These are phyloP conservation scores for Dermolepida albohirtum DNA, from an alignment of 2,888 invertebrate species.

Conservation along the genomic window DNA sequence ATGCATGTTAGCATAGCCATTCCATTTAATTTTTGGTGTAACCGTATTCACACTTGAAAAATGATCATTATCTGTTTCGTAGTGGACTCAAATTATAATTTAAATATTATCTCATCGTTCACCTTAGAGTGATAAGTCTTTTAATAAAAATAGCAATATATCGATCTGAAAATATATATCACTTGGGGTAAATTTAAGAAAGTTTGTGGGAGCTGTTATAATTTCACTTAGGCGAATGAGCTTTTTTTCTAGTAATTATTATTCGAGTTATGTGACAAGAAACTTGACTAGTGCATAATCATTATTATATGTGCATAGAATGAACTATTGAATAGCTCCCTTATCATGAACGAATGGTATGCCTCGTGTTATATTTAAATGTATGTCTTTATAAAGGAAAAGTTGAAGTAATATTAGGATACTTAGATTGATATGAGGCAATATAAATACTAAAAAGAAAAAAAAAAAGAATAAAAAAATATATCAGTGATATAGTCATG, in stretches of 20 bases:
- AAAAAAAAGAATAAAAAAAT: constrained; percentile 34
- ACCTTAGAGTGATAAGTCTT: no score
- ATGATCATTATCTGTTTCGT: background rate
- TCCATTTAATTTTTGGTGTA: constrained; percentile 6
- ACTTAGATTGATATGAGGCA: constrained; percentile 40
- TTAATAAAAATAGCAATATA: no score
- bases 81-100: no score
- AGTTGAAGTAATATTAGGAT: constrained; percentile 35
- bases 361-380: constrained; percentile 18
- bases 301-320: background rate
- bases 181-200: no score
- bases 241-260: no score
- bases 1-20: no score
- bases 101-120: no score
- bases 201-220: no score
- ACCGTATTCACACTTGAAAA: constrained; percentile 13
- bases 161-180: no score
- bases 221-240: background rate
- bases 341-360: constrained; percentile 2
- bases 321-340: background rate
- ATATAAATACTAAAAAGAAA: constrained; percentile 32
- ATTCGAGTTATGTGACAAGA: no score
- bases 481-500: constrained; percentile 43
- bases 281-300: no score
- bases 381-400: constrained; percentile 36